Evolutionary conservation across 2,888 invertebrate genomes (phyloP).

Genomic region (Eueremaeus valkanovi): DNA sequence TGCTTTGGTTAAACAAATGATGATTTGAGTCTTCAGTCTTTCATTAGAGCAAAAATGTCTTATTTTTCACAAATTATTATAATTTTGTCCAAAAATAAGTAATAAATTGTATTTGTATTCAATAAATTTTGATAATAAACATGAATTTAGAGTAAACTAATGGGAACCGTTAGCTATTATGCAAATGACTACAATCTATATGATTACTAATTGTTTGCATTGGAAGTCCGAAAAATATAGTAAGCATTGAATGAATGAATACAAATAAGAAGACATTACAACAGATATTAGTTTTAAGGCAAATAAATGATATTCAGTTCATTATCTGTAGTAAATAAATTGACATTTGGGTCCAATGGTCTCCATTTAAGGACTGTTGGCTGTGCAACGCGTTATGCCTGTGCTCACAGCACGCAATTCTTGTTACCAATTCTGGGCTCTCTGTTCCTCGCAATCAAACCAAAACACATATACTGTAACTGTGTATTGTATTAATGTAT

Average conservation of each 20-base stretch:
- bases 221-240: neutral
- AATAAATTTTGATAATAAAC: neutral
- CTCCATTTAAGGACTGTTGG: constrained; percentile 2
- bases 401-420: constrained; percentile 13
- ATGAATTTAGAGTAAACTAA: neutral
- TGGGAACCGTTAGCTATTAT: neutral
- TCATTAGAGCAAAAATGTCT: too few species aligned
- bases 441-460: neutral
- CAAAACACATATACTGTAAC: neutral
- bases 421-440: neutral
- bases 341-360: constrained; percentile 3
- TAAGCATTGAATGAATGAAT: neutral
- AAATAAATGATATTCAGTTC: constrained; percentile 17
- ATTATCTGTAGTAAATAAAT: neutral
- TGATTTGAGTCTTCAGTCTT: neutral
- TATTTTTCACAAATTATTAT: neutral
- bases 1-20: too few species aligned
- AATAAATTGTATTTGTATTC: too few species aligned
- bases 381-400: neutral
- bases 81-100: neutral
- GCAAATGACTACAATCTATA: neutral
- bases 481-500: too few species aligned
- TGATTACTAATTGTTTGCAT: neutral
- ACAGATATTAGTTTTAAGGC: neutral
- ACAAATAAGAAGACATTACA: neutral